Conservation (phyloP, 1,140 invertebrate genomes). For the Monomorium pharaonis region DNA sequence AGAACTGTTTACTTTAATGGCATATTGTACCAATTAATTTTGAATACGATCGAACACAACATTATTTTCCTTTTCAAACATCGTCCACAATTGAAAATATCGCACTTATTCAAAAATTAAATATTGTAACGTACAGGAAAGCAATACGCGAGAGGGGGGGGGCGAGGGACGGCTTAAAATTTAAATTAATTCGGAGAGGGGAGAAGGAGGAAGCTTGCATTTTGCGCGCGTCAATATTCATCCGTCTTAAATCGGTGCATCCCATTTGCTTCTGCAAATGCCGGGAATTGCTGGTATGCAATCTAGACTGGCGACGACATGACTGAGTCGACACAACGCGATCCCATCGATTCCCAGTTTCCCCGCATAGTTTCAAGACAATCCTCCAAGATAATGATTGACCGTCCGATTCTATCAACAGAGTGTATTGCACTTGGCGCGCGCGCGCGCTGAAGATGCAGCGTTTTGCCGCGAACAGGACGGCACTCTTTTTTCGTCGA, state of each 20-base stretch:
- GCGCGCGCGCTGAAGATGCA: not conserved
- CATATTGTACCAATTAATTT: conserved; percentile 9
- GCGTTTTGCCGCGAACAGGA: not conserved
- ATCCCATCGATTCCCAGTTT: conserved; percentile 35
- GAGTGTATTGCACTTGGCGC: not conserved
- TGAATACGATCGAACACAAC: not conserved
- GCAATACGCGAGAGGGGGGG: not conserved
- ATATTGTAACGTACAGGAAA: not conserved
- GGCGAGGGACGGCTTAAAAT: no score
- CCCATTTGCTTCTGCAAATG: conserved; percentile 52
- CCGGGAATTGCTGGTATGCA: conserved; percentile 49
- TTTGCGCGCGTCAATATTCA: not conserved
- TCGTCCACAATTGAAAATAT: not conserved
- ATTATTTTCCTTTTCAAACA: not conserved
- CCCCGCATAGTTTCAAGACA: conserved; percentile 44
- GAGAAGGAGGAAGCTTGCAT: not conserved
- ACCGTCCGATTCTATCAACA: conserved; percentile 25
- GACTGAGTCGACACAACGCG: conserved; percentile 46
- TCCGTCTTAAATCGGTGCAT: conserved; percentile 41
- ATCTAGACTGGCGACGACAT: conserved; percentile 48
- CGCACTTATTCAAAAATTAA: not conserved
- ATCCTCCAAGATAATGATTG: conserved; percentile 47
- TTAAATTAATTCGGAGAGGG: not conserved
- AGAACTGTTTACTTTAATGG: conserved; percentile 3
- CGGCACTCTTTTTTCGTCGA: not conserved